Evolutionary conservation across 2,113 vertebrate species (phyloP).

Genomic region (Drymodes brunneopygia): DNA sequence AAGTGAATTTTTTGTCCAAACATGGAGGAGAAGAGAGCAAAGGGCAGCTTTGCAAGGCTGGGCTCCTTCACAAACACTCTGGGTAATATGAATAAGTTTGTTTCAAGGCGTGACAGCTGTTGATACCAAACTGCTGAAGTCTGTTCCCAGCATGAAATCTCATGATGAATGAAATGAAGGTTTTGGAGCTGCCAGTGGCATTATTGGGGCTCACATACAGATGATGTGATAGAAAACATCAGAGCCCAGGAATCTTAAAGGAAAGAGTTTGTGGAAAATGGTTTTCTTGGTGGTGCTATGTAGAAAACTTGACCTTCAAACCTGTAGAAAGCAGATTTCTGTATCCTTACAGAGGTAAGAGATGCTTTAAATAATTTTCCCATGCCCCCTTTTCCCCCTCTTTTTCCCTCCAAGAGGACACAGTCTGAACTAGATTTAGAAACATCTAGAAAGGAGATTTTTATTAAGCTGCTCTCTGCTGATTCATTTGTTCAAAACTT

Average conservation of each 20-base stretch:
- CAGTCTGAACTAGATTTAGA: not conserved
- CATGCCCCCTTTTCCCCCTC: fast-evolving
- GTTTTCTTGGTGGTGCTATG: not conserved
- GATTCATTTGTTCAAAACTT: not conserved
- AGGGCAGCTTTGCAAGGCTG: not conserved
- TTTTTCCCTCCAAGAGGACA: not conserved
- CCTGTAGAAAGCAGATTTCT: not conserved
- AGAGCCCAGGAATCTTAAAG: not conserved
- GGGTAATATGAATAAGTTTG: constrained; percentile 3
- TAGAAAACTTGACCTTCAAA: not conserved
- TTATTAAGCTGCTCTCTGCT: not conserved
- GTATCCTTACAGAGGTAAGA: not conserved
- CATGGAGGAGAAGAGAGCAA: not conserved
- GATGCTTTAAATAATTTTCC: not conserved
- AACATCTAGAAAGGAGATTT: not conserved
- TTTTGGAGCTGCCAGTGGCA: not conserved
- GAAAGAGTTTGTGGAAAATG: not conserved
- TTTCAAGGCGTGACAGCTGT: constrained; percentile 15
- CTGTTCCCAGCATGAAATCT: constrained; percentile 13
- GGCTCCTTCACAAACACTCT: not conserved
- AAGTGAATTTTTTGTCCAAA: not conserved
- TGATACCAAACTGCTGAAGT: not conserved
- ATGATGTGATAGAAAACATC: not conserved
- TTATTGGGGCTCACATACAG: not conserved
- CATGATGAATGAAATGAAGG: constrained; percentile 19